Evolutionary conservation across 2,888 invertebrate species (phyloP), one percentile per base, ranked within the genome.

Genomic region (Lithophane leautieri): DNA sequence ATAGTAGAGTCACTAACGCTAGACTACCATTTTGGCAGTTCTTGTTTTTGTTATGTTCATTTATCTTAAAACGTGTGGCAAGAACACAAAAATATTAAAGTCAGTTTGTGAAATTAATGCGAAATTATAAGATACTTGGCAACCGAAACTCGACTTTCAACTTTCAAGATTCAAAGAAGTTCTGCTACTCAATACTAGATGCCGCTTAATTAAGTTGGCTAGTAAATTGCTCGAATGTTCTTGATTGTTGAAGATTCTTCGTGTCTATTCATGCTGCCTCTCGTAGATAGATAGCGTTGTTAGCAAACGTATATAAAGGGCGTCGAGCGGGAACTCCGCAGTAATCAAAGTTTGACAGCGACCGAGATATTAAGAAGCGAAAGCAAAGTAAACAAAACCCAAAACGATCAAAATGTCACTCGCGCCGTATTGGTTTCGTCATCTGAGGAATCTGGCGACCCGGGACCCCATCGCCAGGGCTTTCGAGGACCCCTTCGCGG

Each of bases 341-440:
- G 77, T 77, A 86, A 86, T 86, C 83, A 78, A 86, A 86, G 65
- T 83, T 76, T 69, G 73, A 69, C 44, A 78, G 50, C 60, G 72
- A 68, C 2, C 11, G 68, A 75, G 69, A 6, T 42, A 68, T 4
- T 6, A 34, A 72, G 47, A 77, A 62, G 56, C 12, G 52, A 61
- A 72, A 75, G 70, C 70, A 50, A 78, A 78, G 52, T 62, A 72
- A 75, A 71, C 70, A 50, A 78, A 78, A 54, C 34, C 0, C 70
- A 47, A 78, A 78, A 54, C 25, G 0, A 58, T 28, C 12, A 70
- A 93, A 91, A 96, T 96, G 96, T 95, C 96, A 81, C 90, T 96
- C 19, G 85, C 93, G 81, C 96, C 96, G 83, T 96, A 95, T 84
- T 96, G 96, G 96, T 86, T 94, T 81, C 94, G 96, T 52, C 96